phyloP scores from a whole-genome alignment of 2,797 vertebrate genomes.

The Rachycentron canadum region DNA sequence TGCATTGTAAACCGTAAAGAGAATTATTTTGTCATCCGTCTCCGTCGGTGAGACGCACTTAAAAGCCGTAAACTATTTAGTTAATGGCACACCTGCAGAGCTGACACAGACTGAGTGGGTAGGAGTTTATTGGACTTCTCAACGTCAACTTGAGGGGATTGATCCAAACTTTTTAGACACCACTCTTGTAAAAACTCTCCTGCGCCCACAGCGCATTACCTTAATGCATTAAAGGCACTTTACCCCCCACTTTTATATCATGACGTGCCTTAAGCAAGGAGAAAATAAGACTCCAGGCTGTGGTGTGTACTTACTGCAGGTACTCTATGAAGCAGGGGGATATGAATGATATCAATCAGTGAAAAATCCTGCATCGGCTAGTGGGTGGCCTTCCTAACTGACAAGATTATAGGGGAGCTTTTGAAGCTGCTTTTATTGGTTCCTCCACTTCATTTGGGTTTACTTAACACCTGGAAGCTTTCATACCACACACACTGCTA shows the following conservation, averaged over 20 bases:
- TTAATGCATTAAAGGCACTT: constrained; percentile 84
- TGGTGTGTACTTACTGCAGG: constrained; percentile 56
- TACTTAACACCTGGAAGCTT: constrained; percentile 82
- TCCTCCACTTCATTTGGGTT: constrained; percentile 82
- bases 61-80: constrained; percentile 66
- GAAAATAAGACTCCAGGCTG: constrained; percentile 67
- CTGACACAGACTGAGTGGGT: constrained; percentile 57
- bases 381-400: constrained; percentile 76
- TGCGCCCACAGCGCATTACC: constrained; percentile 74
- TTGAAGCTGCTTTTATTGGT: constrained; percentile 81
- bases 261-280: constrained; percentile 66
- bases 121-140: constrained; percentile 77
- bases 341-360: constrained; percentile 82
- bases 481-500: constrained; percentile 51
- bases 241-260: constrained; percentile 76
- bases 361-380: constrained; percentile 65
- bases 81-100: constrained; percentile 76
- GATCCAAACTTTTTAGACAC: constrained; percentile 79
- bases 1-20: constrained; percentile 62
- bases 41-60: constrained; percentile 63
- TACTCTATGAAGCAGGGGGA: constrained; percentile 53
- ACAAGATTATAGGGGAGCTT: constrained; percentile 83
- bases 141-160: constrained; percentile 66
- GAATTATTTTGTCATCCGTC: constrained; percentile 77
- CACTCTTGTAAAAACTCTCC: constrained; percentile 79